A percentile compares a stretch with the other conserved stretches of the same genome.
These are phyloP conservation scores for Peromyscus aztecus DNA, from an alignment of 2,797 vertebrate genomes.

Conservation along the genomic window DNA sequence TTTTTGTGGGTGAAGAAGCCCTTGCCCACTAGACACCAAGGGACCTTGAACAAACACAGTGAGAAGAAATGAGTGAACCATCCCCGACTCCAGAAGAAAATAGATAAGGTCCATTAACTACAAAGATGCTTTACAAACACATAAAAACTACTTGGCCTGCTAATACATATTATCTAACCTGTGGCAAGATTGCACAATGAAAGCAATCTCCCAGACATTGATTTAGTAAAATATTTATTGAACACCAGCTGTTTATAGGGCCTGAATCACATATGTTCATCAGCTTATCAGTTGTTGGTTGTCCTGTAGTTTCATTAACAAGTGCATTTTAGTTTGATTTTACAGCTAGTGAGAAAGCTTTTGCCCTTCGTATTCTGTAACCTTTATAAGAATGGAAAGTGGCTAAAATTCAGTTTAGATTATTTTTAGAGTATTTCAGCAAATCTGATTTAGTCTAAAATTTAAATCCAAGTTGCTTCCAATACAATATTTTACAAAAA, in stretches of 20 bases:
- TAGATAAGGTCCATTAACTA: background rate
- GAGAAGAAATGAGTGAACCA: background rate
- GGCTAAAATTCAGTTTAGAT: conserved; percentile 42
- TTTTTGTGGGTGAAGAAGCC: background rate
- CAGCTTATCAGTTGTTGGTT: conserved; percentile 75
- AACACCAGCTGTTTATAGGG: background rate
- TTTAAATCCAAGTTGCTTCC: conserved; percentile 63
- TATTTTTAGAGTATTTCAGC: conserved; percentile 66
- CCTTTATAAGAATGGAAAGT: conserved; percentile 44
- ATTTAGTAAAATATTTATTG: background rate
- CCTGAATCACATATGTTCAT: conserved; percentile 73
- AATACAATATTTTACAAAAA: background rate
- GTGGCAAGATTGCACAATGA: background rate
- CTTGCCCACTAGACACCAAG: background rate
- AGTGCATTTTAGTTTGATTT: conserved; percentile 68
- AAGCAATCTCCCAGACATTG: background rate
- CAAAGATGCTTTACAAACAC: background rate
- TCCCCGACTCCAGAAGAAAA: background rate
- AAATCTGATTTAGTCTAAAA: conserved; percentile 60
- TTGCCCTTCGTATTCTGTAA: conserved; percentile 8
- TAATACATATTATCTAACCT: background rate
- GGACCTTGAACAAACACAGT: background rate
- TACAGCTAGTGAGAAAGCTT: conserved; percentile 45
- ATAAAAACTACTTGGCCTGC: too few species aligned
- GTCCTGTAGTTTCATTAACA: conserved; percentile 76